Conservation (phyloP, 2,888 invertebrate species). For the Mesorhabditis spiculigera region DNA sequence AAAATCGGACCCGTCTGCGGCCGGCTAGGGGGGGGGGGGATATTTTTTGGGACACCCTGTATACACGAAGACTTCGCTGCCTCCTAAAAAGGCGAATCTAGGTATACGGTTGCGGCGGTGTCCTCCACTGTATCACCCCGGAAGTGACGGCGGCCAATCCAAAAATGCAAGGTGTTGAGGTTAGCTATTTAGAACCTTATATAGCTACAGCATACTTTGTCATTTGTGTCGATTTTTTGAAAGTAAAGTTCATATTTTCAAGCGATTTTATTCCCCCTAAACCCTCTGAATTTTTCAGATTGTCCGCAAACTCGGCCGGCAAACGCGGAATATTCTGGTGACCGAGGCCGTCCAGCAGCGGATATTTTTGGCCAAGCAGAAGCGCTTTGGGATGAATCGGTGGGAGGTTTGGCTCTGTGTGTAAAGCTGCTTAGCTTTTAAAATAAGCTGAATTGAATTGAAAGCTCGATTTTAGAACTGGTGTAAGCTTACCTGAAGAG, state of each 20-base stretch:
- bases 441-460: neutral
- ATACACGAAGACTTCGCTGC: neutral
- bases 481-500: slow-evolving; percentile 34
- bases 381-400: slow-evolving; percentile 5
- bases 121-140: slow-evolving; percentile 34
- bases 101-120: slow-evolving; percentile 37
- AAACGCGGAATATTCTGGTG: slow-evolving; percentile 39
- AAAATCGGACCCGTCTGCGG: too few species aligned
- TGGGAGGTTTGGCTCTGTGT: neutral
- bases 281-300: slow-evolving; percentile 11
- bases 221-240: neutral
- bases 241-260: neutral
- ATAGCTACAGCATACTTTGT: too few species aligned
- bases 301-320: slow-evolving; percentile 21
- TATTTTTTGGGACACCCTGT: too few species aligned
- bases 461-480: neutral
- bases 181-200: neutral
- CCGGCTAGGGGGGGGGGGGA: too few species aligned
- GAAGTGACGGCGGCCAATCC: slow-evolving; percentile 23
- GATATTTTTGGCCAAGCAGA: neutral
- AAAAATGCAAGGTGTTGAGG: slow-evolving; percentile 27
- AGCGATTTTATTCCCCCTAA: neutral
- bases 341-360: slow-evolving; percentile 30
- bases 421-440: too few species aligned
- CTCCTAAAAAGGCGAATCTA: slow-evolving; percentile 10